Conservation (phyloP, 2,797 vertebrate genomes). For the Molossus molossus region DNA sequence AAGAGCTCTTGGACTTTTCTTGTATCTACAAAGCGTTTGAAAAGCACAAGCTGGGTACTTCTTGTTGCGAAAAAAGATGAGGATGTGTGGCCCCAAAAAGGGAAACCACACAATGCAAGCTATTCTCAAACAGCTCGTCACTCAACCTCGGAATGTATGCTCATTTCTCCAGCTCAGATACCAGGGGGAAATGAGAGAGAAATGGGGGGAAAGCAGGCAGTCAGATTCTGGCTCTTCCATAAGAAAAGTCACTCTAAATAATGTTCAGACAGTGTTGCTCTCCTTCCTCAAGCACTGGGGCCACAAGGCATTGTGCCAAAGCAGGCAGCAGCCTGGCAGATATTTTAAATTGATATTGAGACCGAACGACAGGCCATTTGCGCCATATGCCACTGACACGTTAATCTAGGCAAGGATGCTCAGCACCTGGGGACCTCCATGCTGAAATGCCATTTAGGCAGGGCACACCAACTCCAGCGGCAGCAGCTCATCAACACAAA, state of each 20-base stretch:
- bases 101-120: not conserved
- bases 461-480: constrained; percentile 84
- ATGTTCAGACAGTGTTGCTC: constrained; percentile 80
- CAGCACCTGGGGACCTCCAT: constrained; percentile 82
- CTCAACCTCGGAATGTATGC: not conserved
- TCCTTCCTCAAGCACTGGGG: constrained; percentile 78
- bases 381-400: constrained; percentile 90
- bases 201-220: rapidly evolving
- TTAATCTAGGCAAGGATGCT: constrained; percentile 89
- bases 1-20: not conserved
- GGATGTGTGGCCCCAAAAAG: not conserved
- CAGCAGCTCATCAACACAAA: constrained; percentile 84
- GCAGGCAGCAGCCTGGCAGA: constrained; percentile 88
- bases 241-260: constrained; percentile 85
- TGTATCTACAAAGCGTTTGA: not conserved
- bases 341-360: constrained; percentile 80
- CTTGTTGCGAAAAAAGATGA: not conserved
- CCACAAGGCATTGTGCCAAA: constrained; percentile 87
- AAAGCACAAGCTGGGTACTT: not conserved
- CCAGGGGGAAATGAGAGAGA: not conserved
- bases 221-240: constrained; percentile 64
- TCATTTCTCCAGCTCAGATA: not conserved
- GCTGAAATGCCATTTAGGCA: constrained; percentile 90
- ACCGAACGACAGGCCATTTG: constrained; percentile 86
- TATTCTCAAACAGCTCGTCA: not conserved